These are phyloP conservation scores for Ctena decussata DNA, from an alignment of 2,888 invertebrate species.

Conservation along the genomic window DNA sequence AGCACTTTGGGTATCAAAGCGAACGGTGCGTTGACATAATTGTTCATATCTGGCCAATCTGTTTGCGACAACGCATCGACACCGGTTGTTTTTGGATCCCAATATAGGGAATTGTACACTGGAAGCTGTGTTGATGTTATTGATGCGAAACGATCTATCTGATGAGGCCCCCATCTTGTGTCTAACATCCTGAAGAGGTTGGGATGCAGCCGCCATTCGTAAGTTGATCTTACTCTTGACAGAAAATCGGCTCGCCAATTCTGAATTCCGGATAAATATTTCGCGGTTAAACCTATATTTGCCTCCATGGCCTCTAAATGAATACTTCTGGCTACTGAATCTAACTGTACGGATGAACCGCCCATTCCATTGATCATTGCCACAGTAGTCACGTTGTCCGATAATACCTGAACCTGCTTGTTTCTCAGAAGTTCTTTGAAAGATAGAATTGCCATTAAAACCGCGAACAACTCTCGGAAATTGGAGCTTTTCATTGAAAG, in stretches of 20 bases:
- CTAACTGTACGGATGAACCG: background rate
- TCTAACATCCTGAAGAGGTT: slow-evolving; percentile 2
- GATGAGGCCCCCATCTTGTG: slow-evolving; percentile 10
- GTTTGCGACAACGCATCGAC: slow-evolving; percentile 19
- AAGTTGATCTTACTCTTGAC: background rate
- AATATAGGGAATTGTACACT: slow-evolving; percentile 7
- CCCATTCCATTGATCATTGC: slow-evolving; percentile 8
- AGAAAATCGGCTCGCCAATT: slow-evolving; percentile 9
- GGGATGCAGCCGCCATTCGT: slow-evolving; percentile 15
- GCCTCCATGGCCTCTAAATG: slow-evolving; percentile 6
- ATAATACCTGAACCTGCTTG: slow-evolving; percentile 8
- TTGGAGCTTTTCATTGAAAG: background rate
- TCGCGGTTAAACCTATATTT: background rate
- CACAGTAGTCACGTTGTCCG: slow-evolving; percentile 10
- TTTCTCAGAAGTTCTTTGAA: background rate
- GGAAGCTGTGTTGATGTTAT: background rate
- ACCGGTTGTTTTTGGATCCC: slow-evolving; percentile 16
- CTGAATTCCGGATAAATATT: background rate
- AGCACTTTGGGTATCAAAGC: background rate
- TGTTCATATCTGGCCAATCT: slow-evolving; percentile 11
- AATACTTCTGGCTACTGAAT: background rate
- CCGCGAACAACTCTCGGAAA: slow-evolving; percentile 6
- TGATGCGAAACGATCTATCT: slow-evolving; percentile 4
- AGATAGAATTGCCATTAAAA: background rate
- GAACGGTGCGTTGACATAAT: slow-evolving; percentile 30